Evolutionary conservation across 2,797 vertebrate species (phyloP).

Genomic region (Pantherophis alleghaniensis): DNA sequence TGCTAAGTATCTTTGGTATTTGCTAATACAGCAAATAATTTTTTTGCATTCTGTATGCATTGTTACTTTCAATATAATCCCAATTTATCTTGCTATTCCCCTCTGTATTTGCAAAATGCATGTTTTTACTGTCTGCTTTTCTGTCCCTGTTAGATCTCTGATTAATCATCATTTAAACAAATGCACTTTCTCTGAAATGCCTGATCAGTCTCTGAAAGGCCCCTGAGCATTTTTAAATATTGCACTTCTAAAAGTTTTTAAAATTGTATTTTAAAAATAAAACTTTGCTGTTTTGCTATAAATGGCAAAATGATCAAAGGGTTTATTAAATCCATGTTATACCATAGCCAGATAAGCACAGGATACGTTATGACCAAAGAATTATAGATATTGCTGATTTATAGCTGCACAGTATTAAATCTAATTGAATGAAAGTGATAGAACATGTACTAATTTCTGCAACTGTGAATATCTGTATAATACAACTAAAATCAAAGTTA

Average conservation of each 20-base stretch:
- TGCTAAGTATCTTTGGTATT: not conserved
- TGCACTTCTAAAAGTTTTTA: not conserved
- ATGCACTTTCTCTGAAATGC: not conserved
- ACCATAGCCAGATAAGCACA: not conserved
- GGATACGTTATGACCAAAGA: not conserved
- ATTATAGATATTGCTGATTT: not conserved
- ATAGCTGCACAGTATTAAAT: not conserved
- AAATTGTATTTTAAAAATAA: not conserved
- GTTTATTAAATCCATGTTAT: not conserved
- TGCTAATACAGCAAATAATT: not conserved
- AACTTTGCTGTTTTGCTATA: not conserved
- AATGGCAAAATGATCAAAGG: not conserved
- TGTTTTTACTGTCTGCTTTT: not conserved
- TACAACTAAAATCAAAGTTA: not conserved
- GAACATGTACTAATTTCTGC: not conserved
- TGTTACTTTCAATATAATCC: not conserved
- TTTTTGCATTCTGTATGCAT: not conserved
- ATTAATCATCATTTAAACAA: constrained; percentile 10
- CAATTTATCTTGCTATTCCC: not conserved
- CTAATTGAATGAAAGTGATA: not conserved
- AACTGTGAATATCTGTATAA: not conserved
- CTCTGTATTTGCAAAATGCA: not conserved
- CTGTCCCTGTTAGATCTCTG: not conserved
- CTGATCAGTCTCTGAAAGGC: not conserved
- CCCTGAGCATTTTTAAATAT: not conserved